Conservation (phyloP, 2,113 vertebrate species). For the Fukomys damarensis region DNA sequence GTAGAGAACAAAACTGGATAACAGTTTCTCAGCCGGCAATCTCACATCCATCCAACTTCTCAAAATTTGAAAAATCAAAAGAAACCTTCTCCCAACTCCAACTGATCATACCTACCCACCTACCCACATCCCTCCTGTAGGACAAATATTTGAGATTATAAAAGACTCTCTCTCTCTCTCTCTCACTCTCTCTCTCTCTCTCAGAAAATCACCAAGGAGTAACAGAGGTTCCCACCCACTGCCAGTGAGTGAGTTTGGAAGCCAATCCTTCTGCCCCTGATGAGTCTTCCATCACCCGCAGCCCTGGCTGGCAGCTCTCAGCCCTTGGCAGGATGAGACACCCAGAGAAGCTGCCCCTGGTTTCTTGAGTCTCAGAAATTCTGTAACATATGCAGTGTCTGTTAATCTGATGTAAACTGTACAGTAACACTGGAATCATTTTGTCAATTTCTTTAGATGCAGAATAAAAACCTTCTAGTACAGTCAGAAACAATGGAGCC, state of each 20-base stretch:
- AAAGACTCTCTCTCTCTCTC: neutral
- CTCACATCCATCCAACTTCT: neutral
- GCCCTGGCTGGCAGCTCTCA: neutral
- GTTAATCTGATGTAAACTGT: neutral
- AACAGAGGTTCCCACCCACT: neutral
- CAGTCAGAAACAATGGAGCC: neutral
- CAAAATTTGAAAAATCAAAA: constrained; percentile 5
- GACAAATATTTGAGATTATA: neutral
- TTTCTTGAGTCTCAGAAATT: neutral
- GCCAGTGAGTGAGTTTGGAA: neutral
- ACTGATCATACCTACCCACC: neutral
- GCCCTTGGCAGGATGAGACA: neutral
- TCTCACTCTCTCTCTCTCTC: neutral
- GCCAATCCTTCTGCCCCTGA: neutral
- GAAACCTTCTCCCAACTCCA: neutral
- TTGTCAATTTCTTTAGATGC: neutral
- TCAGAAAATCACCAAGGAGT: neutral
- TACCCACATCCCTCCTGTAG: neutral
- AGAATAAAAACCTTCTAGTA: neutral
- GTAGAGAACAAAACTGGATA: neutral
- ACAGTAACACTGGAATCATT: neutral
- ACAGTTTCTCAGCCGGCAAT: neutral
- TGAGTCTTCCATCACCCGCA: neutral
- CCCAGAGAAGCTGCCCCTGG: neutral
- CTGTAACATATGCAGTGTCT: neutral